Base-by-base conservation (phyloP, 2,888 invertebrate species). In the Molanna angustata region DNA sequence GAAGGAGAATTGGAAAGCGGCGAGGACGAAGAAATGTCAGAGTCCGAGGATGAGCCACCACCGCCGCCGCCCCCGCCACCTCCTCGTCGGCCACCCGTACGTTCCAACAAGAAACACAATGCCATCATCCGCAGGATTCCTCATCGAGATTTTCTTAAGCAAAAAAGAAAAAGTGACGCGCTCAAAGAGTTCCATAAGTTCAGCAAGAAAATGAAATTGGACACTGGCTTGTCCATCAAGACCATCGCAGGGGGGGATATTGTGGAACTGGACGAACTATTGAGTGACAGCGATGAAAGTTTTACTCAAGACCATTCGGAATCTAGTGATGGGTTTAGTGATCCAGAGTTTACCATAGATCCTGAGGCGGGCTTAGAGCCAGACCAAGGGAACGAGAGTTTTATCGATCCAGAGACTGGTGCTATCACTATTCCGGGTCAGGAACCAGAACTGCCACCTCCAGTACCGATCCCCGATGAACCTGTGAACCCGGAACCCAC, bases 191-290 rank as follows among this genome's bases (percentile, higher is more conserved):
- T 77, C 60, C 76, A 76, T 60, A 68, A 77, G 61, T 77, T 77
- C 61, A 77, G 77, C 4, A 77, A 77, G 64, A 76, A 74, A 66
- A 69, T 77, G 16, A 77, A 77, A 65, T 70, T 76, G 63, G 77
- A 77, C 66, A 76, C 77, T 59, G 77, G 77, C 58, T 72, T 77
- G 61, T 67, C 69, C 51, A 77, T 77, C 59, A 71, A 73, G 57
- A 73, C 77, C 60, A 69, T 77, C 66, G 73, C 73, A 56, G 76
- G 76, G 56, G 73, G 73, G 60, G 72, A 74, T 63, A 65, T 77
- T 56, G 68, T 77, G 68, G 76, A 76, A 55, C 65, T 76, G 64
- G 58, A 60, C 43, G 58, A 57, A 16, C 37, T 60, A 35, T 51
- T 60, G 16, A 54, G 53, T 41, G 52, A 54, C 41, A 73, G 72